A percentile compares a stretch with the other conserved stretches of the same genome.
These are phyloP conservation scores for Sycophaga agraensis DNA, from an alignment of 1,140 invertebrate genomes.

Conservation along the genomic window DNA sequence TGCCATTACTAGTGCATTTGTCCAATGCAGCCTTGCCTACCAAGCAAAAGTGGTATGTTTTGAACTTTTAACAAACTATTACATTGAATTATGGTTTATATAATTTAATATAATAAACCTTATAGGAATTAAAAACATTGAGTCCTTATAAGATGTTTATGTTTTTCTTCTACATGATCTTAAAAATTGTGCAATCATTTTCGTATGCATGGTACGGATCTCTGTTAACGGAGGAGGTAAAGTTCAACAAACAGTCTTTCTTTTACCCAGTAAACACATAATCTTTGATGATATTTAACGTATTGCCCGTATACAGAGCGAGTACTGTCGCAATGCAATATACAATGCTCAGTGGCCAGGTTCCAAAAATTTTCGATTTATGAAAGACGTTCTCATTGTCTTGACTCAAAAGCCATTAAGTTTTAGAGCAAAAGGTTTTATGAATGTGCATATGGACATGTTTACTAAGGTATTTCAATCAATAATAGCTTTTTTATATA, in stretches of 20 bases:
- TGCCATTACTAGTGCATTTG: constrained; percentile 30
- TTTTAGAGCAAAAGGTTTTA: not conserved
- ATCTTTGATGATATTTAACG: no score
- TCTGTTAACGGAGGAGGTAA: constrained; percentile 10
- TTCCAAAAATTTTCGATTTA: not conserved
- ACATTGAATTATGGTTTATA: no score
- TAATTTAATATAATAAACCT: no score
- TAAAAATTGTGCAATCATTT: not conserved
- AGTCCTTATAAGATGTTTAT: not conserved
- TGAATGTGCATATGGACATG: constrained; percentile 18
- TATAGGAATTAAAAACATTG: no score
- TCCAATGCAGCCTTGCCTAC: constrained; percentile 37
- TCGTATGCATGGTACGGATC: constrained; percentile 8
- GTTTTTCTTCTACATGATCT: not conserved
- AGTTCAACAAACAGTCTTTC: not conserved
- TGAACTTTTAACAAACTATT: no score
- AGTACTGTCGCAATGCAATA: constrained; percentile 24
- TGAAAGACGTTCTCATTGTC: constrained; percentile 21
- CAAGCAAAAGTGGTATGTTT: constrained; percentile 15
- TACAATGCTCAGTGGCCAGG: constrained; percentile 27
- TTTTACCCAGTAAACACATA: no score
- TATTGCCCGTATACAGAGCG: constrained; percentile 24
- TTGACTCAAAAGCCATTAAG: constrained; percentile 1
- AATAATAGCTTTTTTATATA: not conserved
- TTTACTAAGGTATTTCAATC: constrained; percentile 15